These are phyloP conservation scores for chimpanzee (Pan troglodytes) DNA, from an alignment of 2,113 vertebrate species.

Conservation along the genomic window NHGRI_mPanTro3-v2.1_pri NC_072401.2:140740501-140741000, in stretches of 20 bases:
- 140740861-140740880: background rate
- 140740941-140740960: too few species aligned
- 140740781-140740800: background rate
- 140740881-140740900: background rate
- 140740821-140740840: background rate
- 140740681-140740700: background rate
- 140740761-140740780: background rate
- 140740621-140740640: background rate
- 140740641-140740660: background rate
- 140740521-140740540: background rate
- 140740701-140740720: background rate
- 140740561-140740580: background rate
- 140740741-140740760: background rate
- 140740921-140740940: background rate
- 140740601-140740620: background rate
- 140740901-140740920: background rate
- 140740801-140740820: background rate
- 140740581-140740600: background rate
- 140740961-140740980: too few species aligned
- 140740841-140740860: background rate
- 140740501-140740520: slow-evolving; percentile 12
- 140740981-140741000: too few species aligned
- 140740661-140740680: background rate
- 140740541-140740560: background rate
- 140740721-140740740: background rate